These are phyloP conservation scores for Hyperoodon ampullatus DNA, from an alignment of 2,113 vertebrate genomes.

Conservation along the genomic window DNA sequence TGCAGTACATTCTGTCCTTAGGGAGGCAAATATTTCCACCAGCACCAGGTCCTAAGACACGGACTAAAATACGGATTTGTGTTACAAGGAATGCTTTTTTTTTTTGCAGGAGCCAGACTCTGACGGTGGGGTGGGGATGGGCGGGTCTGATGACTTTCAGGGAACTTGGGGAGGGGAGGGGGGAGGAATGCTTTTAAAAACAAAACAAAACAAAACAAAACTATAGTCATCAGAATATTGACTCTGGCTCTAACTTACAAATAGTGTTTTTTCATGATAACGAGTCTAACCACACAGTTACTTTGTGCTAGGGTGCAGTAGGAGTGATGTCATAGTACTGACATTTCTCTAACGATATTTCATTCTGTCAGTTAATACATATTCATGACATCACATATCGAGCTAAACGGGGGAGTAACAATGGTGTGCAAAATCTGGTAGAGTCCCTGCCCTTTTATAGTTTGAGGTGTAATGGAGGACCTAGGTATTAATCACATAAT, in stretches of 20 bases:
- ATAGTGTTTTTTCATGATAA: neutral
- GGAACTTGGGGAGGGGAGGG: no score
- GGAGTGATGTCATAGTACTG: neutral
- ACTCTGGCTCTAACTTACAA: slow-evolving; percentile 1
- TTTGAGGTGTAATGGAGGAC: neutral
- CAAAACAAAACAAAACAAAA: neutral
- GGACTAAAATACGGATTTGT: slow-evolving; percentile 36
- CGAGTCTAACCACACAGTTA: neutral
- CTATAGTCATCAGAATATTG: slow-evolving; percentile 47
- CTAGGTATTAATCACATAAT: neutral
- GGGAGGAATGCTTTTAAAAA: neutral
- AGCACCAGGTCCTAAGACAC: slow-evolving; percentile 1
- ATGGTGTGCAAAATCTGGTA: neutral
- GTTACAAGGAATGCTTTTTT: neutral
- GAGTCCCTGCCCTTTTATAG: neutral
- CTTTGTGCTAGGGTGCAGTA: neutral
- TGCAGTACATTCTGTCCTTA: neutral
- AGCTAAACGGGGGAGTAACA: neutral
- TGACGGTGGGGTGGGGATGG: no score
- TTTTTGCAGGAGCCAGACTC: no score
- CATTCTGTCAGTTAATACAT: neutral
- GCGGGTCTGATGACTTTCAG: no score
- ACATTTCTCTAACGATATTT: neutral
- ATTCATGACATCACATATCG: neutral
- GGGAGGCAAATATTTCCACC: neutral